phyloP scores from a whole-genome alignment of 2,888 invertebrate species.

The Trichopoda pennipes region DNA sequence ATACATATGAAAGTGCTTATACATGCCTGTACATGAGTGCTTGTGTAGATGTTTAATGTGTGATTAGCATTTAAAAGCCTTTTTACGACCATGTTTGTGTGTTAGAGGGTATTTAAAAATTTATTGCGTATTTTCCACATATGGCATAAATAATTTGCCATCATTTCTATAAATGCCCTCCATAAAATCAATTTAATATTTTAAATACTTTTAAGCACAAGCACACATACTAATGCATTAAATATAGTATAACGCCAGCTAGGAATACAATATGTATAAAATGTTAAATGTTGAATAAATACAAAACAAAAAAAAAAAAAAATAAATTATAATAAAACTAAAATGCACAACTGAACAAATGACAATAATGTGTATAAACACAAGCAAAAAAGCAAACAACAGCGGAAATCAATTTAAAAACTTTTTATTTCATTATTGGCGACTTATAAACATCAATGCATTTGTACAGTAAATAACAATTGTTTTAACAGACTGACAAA shows the following conservation, averaged over 20 bases:
- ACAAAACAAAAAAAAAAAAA: conserved; percentile 21
- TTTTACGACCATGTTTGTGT: conserved; percentile 48
- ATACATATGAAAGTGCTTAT: neutral
- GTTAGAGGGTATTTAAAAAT: conserved; percentile 52
- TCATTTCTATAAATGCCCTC: conserved; percentile 52
- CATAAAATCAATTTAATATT: conserved; percentile 62
- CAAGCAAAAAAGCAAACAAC: conserved; percentile 38
- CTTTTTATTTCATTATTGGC: conserved; percentile 15
- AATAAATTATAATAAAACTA: conserved; percentile 46
- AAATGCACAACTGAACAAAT: conserved; percentile 25
- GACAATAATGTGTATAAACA: conserved; percentile 12
- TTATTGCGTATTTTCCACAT: conserved; percentile 64
- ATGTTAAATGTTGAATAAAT: neutral
- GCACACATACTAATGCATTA: neutral
- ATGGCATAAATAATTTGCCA: conserved; percentile 66
- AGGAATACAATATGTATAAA: neutral
- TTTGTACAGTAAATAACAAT: conserved; percentile 16
- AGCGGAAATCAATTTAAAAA: conserved; percentile 58
- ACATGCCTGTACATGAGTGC: neutral
- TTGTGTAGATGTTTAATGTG: neutral
- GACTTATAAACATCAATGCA: neutral
- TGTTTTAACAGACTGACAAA: neutral
- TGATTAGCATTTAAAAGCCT: conserved; percentile 64
- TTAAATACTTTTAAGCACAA: conserved; percentile 45
- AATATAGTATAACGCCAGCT: neutral